phyloP scores from a whole-genome alignment of 1,140 invertebrate genomes.

The Papilio glaucus region DNA sequence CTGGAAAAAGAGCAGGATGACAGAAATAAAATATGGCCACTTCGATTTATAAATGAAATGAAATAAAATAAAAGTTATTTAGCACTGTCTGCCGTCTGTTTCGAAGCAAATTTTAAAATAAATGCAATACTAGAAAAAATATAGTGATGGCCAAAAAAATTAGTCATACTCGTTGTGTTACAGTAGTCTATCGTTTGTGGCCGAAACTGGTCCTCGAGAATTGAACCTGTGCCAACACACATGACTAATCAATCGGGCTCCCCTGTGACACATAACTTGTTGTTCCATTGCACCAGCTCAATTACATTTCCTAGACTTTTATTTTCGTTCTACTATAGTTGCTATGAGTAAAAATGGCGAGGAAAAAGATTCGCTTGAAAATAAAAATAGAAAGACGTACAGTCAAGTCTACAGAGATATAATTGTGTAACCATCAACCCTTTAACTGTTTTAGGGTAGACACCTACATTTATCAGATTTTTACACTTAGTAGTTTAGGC shows the following conservation, averaged over 20 bases:
- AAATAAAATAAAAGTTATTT: neutral
- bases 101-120: neutral
- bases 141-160: neutral
- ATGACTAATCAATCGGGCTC: constrained; percentile 26
- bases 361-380: neutral
- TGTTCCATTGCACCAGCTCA: neutral
- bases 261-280: constrained; percentile 26
- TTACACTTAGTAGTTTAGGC: too few species aligned
- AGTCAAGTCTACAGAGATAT: neutral
- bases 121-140: constrained; percentile 6
- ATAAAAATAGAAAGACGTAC: neutral
- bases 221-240: constrained; percentile 23
- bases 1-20: too few species aligned
- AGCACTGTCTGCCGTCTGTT: neutral
- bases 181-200: neutral
- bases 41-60: too few species aligned
- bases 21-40: too few species aligned
- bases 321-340: constrained; percentile 14
- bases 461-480: neutral
- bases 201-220: constrained; percentile 24
- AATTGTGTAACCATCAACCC: neutral
- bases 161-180: constrained; percentile 15
- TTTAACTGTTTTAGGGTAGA: neutral
- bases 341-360: constrained; percentile 6
- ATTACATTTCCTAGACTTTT: neutral